Conservation (phyloP, 2,888 invertebrate genomes). For the Scelioninae gen. 2 region DNA sequence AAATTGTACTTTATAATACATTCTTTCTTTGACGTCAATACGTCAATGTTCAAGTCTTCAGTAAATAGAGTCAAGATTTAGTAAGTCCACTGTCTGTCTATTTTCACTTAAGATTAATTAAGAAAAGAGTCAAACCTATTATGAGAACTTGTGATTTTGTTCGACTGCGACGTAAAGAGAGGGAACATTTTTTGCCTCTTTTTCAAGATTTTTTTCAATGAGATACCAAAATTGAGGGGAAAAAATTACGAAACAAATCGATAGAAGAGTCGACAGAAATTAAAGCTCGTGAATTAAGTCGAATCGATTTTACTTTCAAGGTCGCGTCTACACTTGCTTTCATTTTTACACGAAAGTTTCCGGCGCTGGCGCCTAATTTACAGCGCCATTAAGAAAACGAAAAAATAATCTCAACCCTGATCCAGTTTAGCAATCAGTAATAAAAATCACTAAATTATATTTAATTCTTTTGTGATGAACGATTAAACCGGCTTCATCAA, state of each 20-base stretch:
- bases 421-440: too few relatives aligned
- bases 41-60: not conserved
- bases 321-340: slow-evolving; percentile 34
- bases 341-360: slow-evolving; percentile 30
- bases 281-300: slow-evolving; percentile 35
- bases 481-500: too few relatives aligned
- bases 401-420: slow-evolving; percentile 15
- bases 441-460: too few relatives aligned
- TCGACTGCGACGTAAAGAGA: too few relatives aligned
- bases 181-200: too few relatives aligned
- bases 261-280: slow-evolving; percentile 27
- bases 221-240: not conserved
- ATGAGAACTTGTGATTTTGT: too few relatives aligned
- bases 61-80: slow-evolving; percentile 6
- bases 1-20: too few relatives aligned
- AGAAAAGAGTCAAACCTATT: too few relatives aligned
- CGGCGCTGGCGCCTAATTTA: slow-evolving; percentile 6
- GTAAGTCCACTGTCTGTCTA: slow-evolving; percentile 6
- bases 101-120: not conserved
- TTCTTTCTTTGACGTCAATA: too few relatives aligned
- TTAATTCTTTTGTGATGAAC: too few relatives aligned
- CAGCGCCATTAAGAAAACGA: slow-evolving; percentile 10
- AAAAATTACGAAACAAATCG: slow-evolving; percentile 13
- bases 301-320: slow-evolving; percentile 39
- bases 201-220: too few relatives aligned